Base-by-base conservation (phyloP, 2,113 vertebrate genomes). In the Brachirus orientalis region DNA sequence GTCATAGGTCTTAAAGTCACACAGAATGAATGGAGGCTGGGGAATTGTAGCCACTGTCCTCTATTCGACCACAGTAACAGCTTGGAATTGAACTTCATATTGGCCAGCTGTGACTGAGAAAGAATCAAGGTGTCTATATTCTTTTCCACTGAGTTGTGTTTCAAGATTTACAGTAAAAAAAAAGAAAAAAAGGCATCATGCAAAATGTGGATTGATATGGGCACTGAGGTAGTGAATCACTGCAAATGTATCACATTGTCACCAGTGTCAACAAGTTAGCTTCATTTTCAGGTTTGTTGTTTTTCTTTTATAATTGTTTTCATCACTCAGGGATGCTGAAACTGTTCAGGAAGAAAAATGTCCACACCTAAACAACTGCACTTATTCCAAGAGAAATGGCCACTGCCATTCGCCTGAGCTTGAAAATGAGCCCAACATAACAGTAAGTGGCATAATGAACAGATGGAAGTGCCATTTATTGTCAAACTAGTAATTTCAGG, bases 91-190 rank as follows among this genome's bases (percentile, higher is more conserved):
- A 76, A 79, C 75, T 56, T 65, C 28, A 69, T 77, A 70, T 75
- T 72, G 82, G 65, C 74, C 89, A 85, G 55, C 74, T 80, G 80
- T 52, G 82, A 74, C 77, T 75, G 68, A 78, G 58, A 72, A 48
- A 70, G 35, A 22, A 53, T 63, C 40, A 58, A 13, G 28, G 16
- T 44, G 12, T 52, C 14, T 20, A 16, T 28, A 19, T 67, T 71
- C n/a, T n/a, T n/a, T n/a, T n/a, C n/a, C n/a, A n/a, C n/a, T n/a
- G n/a, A n/a, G n/a, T n/a, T n/a, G n/a, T n/a, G 36, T 40, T 51
- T 55, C 18, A 41, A 52, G 16, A 60, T 40, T 47, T 54, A 41
- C n/a, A n/a, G n/a, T 54, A 45, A 38, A 53, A 14, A 52, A 72
- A 57, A 44, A n/a, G 28, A 10, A 10, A 3, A 1, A n/a, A n/a